Evolutionary conservation across 2,797 vertebrate species (phyloP), one percentile per base, ranked within the genome.

Genomic region (Phrynocephalus forsythii): DNA sequence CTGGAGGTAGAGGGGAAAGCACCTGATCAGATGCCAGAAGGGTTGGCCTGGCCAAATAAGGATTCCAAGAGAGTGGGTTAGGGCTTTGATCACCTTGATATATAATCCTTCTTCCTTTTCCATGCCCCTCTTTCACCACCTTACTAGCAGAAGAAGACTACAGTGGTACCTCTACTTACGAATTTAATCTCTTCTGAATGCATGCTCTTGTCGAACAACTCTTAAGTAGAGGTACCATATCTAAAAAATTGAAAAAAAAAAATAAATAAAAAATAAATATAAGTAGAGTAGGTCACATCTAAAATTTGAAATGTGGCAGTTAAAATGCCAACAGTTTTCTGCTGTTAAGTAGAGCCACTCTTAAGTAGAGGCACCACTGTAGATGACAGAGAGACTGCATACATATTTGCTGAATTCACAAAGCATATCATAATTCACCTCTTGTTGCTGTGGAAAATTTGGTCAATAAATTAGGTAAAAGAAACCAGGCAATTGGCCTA

Each of bases 401-500:
- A 56, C 13, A 56, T 8, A 13, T 56, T 56, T 56, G 52, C 52
- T 56, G 6, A 56, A 56, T 56, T 56, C 52, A 10, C 52, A 56
- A 13, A 56, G 52, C 52, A 56, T 56, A 56, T 13, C 52, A 56
- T 11, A 56, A 56, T 56, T 8, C 52, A 1, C 52, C 52, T 56
- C 52, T 56, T 11, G 20, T 13, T 33, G 5, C 22, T 11, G 28
- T 79, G 13, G 30, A 80, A 20, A 78, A 60, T 38, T 2, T 13
- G 20, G 15, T 38, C 28, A 0, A 78, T 15, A 85, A 26, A 69
- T 87, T 88, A 71, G 71, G 87, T 22, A 84, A 82, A 87, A 77
- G 82, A 90, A 91, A 83, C 75, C 0, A 0, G 79, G 79, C 90
- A 66, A 66, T 83, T 56, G 38, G 80, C 63, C 11, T 84, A 50